Evolutionary conservation across 2,888 invertebrate genomes (phyloP).

Genomic region (Watsonalla cultraria): DNA sequence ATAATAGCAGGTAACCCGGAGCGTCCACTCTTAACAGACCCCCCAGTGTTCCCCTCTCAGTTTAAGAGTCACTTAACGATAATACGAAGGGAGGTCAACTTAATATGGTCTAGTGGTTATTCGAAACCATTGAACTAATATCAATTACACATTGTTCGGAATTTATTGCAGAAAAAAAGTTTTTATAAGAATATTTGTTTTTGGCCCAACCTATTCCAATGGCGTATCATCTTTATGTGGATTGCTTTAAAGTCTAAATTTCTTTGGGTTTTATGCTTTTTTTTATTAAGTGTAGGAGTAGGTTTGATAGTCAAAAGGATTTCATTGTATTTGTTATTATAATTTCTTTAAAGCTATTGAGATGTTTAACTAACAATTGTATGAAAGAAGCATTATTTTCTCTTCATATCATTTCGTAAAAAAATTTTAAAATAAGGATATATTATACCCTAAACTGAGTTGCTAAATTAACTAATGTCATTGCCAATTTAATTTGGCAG

Average conservation of each 20-base stretch:
- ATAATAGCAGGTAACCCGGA: slow-evolving; percentile 49
- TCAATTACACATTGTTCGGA: slow-evolving; percentile 66
- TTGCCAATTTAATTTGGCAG: no score
- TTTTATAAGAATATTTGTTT: slow-evolving; percentile 50
- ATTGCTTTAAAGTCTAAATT: slow-evolving; percentile 10
- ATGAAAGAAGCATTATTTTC: slow-evolving; percentile 11
- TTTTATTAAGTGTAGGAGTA: slow-evolving; percentile 32
- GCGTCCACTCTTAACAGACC: slow-evolving; percentile 22
- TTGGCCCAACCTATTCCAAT: slow-evolving; percentile 16
- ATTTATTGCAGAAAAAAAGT: slow-evolving; percentile 53
- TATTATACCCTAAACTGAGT: no score
- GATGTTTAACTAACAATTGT: slow-evolving; percentile 33
- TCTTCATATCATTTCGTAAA: no score
- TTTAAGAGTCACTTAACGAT: not conserved
- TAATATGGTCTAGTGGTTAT: slow-evolving; percentile 36
- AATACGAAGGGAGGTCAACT: slow-evolving; percentile 15
- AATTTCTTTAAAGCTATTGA: slow-evolving; percentile 35
- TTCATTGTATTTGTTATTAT: slow-evolving; percentile 36
- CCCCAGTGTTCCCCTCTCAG: not conserved
- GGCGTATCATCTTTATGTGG: slow-evolving; percentile 19
- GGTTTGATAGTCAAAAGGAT: slow-evolving; percentile 24
- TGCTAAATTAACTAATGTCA: no score
- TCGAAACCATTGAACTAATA: slow-evolving; percentile 60
- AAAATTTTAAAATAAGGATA: no score
- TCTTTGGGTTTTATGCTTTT: slow-evolving; percentile 4